Evolutionary conservation across 2,888 invertebrate species (phyloP).

Genomic region (Acronicta aceris): DNA sequence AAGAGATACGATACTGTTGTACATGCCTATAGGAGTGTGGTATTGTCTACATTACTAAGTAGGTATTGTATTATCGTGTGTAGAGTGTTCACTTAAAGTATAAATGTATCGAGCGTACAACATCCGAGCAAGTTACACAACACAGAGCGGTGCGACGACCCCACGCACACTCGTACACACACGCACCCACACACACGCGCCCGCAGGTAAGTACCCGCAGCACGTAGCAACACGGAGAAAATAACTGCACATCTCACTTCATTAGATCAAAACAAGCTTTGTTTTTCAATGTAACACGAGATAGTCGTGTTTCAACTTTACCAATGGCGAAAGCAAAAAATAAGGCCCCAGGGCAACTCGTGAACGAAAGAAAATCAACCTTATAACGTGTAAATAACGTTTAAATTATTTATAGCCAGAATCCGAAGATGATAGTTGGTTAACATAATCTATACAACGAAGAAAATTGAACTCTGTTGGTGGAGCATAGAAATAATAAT

Average conservation of each 20-base stretch:
- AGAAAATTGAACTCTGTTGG: slow-evolving; percentile 17
- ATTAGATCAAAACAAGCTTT: slow-evolving; percentile 37
- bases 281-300: slow-evolving; percentile 34
- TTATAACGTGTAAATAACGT: not conserved
- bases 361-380: slow-evolving; percentile 5
- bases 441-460: slow-evolving; percentile 2
- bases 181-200: slow-evolving; percentile 10
- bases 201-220: not conserved
- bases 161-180: slow-evolving; percentile 1
- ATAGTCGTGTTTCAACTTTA: slow-evolving; percentile 27
- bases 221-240: slow-evolving; percentile 14
- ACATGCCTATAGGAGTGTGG: not conserved
- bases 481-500: slow-evolving; percentile 18
- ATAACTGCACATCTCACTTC: slow-evolving; percentile 25
- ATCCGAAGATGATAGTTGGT: slow-evolving; percentile 1
- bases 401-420: not conserved
- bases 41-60: slow-evolving; percentile 3
- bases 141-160: slow-evolving; percentile 28
- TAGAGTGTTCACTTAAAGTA: slow-evolving; percentile 5
- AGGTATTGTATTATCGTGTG: not conserved
- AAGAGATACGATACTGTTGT: slow-evolving; percentile 5
- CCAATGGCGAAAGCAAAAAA: slow-evolving; percentile 29
- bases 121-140: slow-evolving; percentile 18
- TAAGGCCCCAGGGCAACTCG: not conserved
- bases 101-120: slow-evolving; percentile 5